Conservation (phyloP, 2,797 vertebrate genomes). For the Basileuterus tristriatus region DNA sequence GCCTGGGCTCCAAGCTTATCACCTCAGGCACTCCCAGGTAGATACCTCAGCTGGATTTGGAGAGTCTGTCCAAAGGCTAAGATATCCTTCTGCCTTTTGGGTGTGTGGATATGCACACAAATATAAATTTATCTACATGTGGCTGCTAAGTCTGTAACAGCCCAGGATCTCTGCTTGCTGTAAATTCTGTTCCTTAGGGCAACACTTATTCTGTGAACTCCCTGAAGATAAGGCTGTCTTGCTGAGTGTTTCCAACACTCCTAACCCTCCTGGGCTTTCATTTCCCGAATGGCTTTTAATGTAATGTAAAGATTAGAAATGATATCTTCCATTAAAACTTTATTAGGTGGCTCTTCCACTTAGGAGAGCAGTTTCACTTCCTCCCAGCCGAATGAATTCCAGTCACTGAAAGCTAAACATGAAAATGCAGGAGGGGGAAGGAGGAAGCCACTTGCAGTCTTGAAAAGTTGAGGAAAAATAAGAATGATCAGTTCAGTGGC, state of each 20-base stretch:
- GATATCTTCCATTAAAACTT: conserved; percentile 54
- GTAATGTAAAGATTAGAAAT: conserved; percentile 59
- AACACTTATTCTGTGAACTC: conserved; percentile 8
- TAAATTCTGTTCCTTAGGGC: background rate
- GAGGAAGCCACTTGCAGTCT: background rate
- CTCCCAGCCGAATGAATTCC: background rate
- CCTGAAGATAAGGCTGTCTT: background rate
- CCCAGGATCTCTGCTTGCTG: background rate
- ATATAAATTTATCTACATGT: background rate
- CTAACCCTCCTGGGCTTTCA: conserved; percentile 39
- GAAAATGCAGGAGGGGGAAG: background rate
- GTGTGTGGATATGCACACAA: background rate
- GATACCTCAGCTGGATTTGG: background rate
- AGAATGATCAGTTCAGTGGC: background rate
- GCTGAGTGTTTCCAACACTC: conserved; percentile 14
- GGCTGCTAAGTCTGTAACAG: background rate
- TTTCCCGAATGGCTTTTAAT: conserved; percentile 44
- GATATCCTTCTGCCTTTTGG: background rate
- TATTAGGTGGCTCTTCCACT: conserved; percentile 41
- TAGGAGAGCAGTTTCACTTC: background rate
- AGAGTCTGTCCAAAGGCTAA: background rate
- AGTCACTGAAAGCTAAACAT: background rate
- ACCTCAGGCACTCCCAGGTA: background rate
- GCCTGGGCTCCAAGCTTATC: background rate
- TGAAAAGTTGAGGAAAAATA: background rate